A percentile compares a stretch with the other conserved stretches of the same genome.
These are phyloP conservation scores for Anguilla rostrata DNA, from an alignment of 2,113 vertebrate species.

Conservation along the genomic window DNA sequence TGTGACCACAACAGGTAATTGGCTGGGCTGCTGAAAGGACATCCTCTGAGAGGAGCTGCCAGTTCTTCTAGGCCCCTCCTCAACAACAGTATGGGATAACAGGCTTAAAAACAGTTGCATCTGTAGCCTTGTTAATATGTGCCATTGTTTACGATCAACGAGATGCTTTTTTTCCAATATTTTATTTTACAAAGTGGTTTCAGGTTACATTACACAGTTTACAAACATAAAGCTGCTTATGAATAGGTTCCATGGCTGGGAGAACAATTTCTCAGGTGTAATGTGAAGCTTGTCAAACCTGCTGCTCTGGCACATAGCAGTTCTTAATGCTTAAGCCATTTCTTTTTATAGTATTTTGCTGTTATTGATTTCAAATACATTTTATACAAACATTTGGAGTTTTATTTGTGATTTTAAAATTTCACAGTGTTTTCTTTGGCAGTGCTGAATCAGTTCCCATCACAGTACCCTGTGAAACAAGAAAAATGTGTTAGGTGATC, in stretches of 20 bases:
- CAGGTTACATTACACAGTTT: constrained; percentile 14
- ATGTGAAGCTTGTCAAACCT: neutral
- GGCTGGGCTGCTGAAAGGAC: neutral
- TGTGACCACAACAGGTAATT: neutral
- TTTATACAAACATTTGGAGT: constrained; percentile 2
- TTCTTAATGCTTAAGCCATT: neutral
- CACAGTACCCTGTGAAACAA: constrained; percentile 59
- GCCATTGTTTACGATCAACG: neutral
- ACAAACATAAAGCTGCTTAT: neutral
- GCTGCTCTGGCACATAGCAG: neutral
- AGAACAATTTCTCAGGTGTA: neutral
- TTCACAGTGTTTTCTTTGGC: constrained; percentile 5
- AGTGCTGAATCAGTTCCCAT: constrained; percentile 25
- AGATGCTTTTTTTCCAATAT: constrained; percentile 18
- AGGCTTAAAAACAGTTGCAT: no score
- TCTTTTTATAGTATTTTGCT: neutral
- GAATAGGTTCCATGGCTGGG: neutral
- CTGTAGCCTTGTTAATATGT: neutral
- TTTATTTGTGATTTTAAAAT: neutral
- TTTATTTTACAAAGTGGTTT: constrained; percentile 59
- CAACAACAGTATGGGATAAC: neutral
- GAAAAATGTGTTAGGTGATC: constrained; percentile 19
- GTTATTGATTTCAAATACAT: neutral
- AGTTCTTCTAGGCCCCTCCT: neutral
- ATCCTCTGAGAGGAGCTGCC: neutral